Conservation (phyloP, 2,888 invertebrate genomes). For the Linnaemya tessellans region DNA sequence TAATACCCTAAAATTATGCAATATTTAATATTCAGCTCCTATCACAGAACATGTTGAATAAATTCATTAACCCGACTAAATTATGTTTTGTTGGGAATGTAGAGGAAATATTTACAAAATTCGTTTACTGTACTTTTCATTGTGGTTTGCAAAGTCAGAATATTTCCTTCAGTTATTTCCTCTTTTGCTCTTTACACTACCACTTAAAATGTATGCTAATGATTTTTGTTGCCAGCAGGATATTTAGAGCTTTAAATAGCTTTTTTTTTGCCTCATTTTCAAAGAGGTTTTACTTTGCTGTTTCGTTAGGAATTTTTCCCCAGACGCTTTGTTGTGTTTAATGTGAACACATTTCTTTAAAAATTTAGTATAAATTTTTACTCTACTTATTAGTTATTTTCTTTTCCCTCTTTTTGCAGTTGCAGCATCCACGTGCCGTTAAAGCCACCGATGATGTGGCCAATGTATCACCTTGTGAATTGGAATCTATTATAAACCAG, state of each 20-base stretch:
- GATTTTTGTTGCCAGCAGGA: not conserved
- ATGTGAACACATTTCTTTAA: not conserved
- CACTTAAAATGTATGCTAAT: not conserved
- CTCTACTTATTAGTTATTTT: not conserved
- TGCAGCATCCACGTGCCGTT: slow-evolving; percentile 78
- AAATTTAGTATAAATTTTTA: not conserved
- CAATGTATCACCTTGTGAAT: slow-evolving; percentile 81
- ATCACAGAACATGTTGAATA: not conserved
- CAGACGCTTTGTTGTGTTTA: not conserved
- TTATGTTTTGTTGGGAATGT: not conserved
- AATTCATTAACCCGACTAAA: slow-evolving; percentile 22
- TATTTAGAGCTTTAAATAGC: not conserved
- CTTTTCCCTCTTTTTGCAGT: slow-evolving; percentile 74
- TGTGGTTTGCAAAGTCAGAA: not conserved
- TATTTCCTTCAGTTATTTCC: not conserved
- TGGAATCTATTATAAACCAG: slow-evolving; percentile 82
- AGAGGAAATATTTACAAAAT: not conserved
- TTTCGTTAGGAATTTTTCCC: not conserved
- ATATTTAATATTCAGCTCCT: slow-evolving; percentile 36
- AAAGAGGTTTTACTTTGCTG: not conserved
- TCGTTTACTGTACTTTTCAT: not conserved
- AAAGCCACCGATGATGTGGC: slow-evolving; percentile 79
- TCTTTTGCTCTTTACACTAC: not conserved
- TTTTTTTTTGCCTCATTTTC: not conserved
- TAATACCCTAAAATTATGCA: slow-evolving; percentile 3